Evolutionary conservation across 2,113 vertebrate genomes (phyloP).

Genomic region (Pimephales promelas): DNA sequence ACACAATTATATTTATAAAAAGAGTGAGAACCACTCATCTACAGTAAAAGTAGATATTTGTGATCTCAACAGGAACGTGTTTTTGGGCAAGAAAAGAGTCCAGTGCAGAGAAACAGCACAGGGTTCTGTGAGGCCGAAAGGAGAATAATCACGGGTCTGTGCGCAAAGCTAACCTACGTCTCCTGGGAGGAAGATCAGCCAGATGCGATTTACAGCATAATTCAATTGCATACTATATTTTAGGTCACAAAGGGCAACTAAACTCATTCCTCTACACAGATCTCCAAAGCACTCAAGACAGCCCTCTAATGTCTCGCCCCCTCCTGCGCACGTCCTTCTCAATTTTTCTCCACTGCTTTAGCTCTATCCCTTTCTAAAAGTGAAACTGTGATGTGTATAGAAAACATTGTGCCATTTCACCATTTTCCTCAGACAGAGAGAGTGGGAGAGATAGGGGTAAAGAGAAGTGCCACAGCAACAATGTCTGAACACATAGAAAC

Average conservation of each 20-base stretch:
- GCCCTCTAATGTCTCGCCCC: neutral
- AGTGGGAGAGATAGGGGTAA: neutral
- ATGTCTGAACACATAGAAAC: neutral
- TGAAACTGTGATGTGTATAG: conserved; percentile 25
- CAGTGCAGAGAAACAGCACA: conserved; percentile 27
- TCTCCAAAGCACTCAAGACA: conserved; percentile 21
- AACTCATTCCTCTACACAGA: conserved; percentile 3
- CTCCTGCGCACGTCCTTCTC: neutral
- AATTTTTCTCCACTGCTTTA: neutral
- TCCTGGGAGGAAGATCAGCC: conserved; percentile 24
- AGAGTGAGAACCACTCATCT: no score
- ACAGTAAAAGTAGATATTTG: neutral
- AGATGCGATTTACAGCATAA: conserved; percentile 40
- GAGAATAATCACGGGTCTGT: conserved; percentile 51
- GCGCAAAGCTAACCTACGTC: conserved; percentile 23
- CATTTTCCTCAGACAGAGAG: neutral
- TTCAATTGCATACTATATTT: conserved; percentile 50
- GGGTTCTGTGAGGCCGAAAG: conserved; percentile 19
- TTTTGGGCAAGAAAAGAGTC: neutral
- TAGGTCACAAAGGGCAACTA: conserved; percentile 34
- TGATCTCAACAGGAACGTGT: neutral
- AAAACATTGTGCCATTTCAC: conserved; percentile 34
- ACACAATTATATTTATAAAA: no score
- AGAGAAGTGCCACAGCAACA: conserved; percentile 15
- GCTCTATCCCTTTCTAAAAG: neutral